Evolutionary conservation across 2,888 invertebrate species (phyloP).

Genomic region (Fragum whitleyi): DNA sequence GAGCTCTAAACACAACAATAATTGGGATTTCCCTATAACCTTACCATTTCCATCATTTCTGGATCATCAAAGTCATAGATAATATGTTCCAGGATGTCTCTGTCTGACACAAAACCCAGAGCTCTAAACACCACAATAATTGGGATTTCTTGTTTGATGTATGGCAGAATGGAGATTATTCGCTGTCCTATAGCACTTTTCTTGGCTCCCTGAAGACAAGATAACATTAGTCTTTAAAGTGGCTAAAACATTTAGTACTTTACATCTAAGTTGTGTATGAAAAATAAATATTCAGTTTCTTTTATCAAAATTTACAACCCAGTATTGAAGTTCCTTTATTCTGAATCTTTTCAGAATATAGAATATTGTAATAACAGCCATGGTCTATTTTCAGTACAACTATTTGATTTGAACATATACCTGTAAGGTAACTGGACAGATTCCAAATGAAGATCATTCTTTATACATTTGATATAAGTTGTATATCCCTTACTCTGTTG

Average conservation of each 20-base stretch:
- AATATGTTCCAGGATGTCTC: slow-evolving; percentile 99
- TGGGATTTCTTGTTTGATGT: slow-evolving; percentile 98
- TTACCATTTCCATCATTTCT: slow-evolving; percentile 99
- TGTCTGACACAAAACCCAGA: slow-evolving; percentile 99
- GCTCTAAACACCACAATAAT: slow-evolving; percentile 99
- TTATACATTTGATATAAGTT: too few species aligned
- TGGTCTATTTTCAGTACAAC: too few species aligned
- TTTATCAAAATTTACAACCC: not conserved
- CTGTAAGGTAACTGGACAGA: too few species aligned
- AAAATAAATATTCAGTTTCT: not conserved
- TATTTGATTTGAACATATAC: too few species aligned
- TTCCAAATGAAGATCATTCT: too few species aligned
- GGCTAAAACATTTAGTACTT: not conserved
- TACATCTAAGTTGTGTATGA: not conserved
- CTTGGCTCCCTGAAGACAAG: slow-evolving; percentile 92
- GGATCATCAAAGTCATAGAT: slow-evolving; percentile 99
- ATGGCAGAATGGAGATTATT: slow-evolving; percentile 98
- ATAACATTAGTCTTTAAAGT: slow-evolving; percentile 29
- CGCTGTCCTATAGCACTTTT: slow-evolving; percentile 99
- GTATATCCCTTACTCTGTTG: too few species aligned
- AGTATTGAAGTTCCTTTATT: too few species aligned
- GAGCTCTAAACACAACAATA: slow-evolving; percentile 99
- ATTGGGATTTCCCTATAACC: slow-evolving; percentile 90
- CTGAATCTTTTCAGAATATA: too few species aligned
- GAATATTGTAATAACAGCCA: too few species aligned